A percentile compares a stretch with the other conserved stretches of the same genome.
Evolutionary conservation across 1,140 invertebrate genomes (phyloP).

Genomic region (Leptinotarsa lineolata): DNA sequence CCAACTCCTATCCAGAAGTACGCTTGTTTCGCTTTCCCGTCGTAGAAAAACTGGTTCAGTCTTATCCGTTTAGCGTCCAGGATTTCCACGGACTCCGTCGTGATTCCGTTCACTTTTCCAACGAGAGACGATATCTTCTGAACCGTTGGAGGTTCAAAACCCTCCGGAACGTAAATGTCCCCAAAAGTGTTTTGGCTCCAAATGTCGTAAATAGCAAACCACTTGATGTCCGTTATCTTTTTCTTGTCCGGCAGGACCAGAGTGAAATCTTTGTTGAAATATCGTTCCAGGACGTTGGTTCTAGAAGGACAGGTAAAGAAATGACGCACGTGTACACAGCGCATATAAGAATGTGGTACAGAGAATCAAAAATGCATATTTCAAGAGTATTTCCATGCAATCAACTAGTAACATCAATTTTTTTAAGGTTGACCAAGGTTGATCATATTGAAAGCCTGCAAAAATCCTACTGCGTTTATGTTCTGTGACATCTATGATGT

Average conservation of each 20-base stretch:
- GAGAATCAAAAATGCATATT: no score
- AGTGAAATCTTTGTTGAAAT: conserved; percentile 85
- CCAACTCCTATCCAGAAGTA: conserved; percentile 90
- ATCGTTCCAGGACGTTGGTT: conserved; percentile 83
- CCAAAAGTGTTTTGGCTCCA: conserved; percentile 84
- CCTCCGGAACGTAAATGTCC: conserved; percentile 88
- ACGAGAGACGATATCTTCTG: conserved; percentile 74
- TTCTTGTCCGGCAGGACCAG: conserved; percentile 83
- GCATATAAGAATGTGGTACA: no score
- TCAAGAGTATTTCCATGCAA: no score
- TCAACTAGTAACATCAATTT: no score
- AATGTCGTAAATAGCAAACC: conserved; percentile 89
- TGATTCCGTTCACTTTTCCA: conserved; percentile 69
- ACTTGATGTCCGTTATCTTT: conserved; percentile 85
- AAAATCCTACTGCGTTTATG: no score
- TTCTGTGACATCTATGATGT: no score
- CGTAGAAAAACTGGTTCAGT: conserved; percentile 77
- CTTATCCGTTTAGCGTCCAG: conserved; percentile 81
- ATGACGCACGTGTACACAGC: no score
- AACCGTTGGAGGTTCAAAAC: conserved; percentile 83
- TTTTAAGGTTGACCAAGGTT: no score
- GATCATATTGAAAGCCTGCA: no score
- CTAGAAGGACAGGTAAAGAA: conserved; percentile 58
- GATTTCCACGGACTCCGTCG: conserved; percentile 75
- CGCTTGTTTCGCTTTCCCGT: conserved; percentile 74